Evolutionary conservation across 2,797 vertebrate genomes (phyloP), one percentile per base, ranked within the genome.

Genomic region (Megalops cyprinoides): DNA sequence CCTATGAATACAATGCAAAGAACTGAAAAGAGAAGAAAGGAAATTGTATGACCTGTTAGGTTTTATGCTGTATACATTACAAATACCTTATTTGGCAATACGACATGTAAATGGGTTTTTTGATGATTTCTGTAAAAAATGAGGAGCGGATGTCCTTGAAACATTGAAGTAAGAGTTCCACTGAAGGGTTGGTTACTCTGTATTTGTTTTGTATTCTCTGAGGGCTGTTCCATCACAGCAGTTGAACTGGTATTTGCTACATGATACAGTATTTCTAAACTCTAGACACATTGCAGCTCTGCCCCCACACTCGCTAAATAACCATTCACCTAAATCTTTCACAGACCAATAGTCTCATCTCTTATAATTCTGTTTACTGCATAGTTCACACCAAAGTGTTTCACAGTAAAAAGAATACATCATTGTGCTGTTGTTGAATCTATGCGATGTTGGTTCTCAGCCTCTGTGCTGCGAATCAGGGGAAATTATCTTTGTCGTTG

Each of bases 61-160:
- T n/a, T n/a, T 37, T 15, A 15, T 28, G 37, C 56, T n/a, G 56
- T 60, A 60, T 5, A 28, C 37, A 28, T 67, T 78, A 48, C 49
- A 44, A 67, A 34, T n/a, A n/a, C n/a, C n/a, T n/a, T n/a, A n/a
- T n/a, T n/a, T n/a, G n/a, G 20, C 25, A 18, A 39, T 25, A 44
- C 60, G 78, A 76, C 44, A 9, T 60, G 51, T 6, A 44, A 65
- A 46, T 44, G 25, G 56, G 34, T 65, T 48, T 39, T 62, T 44
- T 78, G 55, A 44, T 65, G 23, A 12, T 77, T 78, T 78, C 42
- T 46, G 56, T 65, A 56, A 56, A 78, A 46, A 20, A 42, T 18
- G n/a, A 77, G 56, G 76, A 20, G 42, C 58, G 15, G 76, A 28
- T n/a, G 62, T 65, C 56, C 25, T n/a, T 28, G 56, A 28, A 46